A percentile compares a stretch with the other conserved stretches of the same genome.
phyloP scores from a whole-genome alignment of 2,113 vertebrate genomes.

The Euleptes europaea region DNA sequence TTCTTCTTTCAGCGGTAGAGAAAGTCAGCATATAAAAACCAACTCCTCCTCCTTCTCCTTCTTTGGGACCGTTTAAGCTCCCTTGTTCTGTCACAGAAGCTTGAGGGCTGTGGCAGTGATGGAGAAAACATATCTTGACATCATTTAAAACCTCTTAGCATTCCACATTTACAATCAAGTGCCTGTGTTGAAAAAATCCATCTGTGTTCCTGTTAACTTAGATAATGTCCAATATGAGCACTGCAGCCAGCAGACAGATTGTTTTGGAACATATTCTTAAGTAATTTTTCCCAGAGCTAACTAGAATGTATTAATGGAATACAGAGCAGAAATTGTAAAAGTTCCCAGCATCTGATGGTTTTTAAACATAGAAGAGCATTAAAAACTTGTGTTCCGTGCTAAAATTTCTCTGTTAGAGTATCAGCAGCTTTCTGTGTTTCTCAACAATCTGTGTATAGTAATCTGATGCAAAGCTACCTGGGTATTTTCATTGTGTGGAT shows the following conservation, averaged over 20 bases:
- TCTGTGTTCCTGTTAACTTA: conserved; percentile 29
- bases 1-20: too few species aligned
- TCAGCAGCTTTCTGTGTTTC: neutral
- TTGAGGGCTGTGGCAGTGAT: conserved; percentile 26
- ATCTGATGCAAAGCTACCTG: neutral
- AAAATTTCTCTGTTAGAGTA: neutral
- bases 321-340: conserved; percentile 22
- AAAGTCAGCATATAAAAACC: too few species aligned
- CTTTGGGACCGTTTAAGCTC: conserved; percentile 45
- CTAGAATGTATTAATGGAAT: conserved; percentile 12
- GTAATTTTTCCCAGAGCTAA: conserved; percentile 46
- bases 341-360: conserved; percentile 27
- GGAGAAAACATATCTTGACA: conserved; percentile 30
- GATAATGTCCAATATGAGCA: conserved; percentile 17
- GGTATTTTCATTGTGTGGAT: neutral
- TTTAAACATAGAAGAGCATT: neutral
- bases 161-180: conserved; percentile 43
- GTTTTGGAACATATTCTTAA: conserved; percentile 41
- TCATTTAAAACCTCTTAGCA: conserved; percentile 26
- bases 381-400: neutral
- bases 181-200: conserved; percentile 48
- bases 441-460: neutral
- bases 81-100: conserved; percentile 48
- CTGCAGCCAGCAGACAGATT: conserved; percentile 30
- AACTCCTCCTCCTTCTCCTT: too few species aligned